Base-by-base conservation (phyloP, 2,888 invertebrate species). In the Malachius bipustulatus region DNA sequence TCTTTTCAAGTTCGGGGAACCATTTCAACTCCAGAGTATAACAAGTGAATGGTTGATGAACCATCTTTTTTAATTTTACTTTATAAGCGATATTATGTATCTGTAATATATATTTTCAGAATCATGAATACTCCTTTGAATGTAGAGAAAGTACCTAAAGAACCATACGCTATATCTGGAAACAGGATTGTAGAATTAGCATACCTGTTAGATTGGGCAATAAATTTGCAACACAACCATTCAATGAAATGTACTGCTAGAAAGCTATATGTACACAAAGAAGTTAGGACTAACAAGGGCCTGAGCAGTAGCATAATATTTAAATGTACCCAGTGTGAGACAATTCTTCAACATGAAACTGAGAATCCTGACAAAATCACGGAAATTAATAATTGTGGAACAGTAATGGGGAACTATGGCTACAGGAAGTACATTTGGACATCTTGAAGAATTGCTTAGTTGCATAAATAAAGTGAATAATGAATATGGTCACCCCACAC, bases 381-480 rank as follows among this genome's bases (percentile, higher is more conserved):
- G 15, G 40, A 40, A 2, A 9, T 33, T 2, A 34, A 39, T 13
- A 45, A 42, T 30, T 19, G 12, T 29, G 43, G 40, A 11, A 41
- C 41, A 27, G 42, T 44, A 24, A 13, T 46, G 41, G 38, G 39
- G 41, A 9, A 42, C 40, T 11, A 10, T 45, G 30, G 42, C 44
- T n/a, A 33, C 42, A n/a, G 44, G 42, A 16, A 39, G 35, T 28
- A 40, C 42, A 8, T 34, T 39, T 34, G 11, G 26, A 27, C 40
- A 44, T 34, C 11, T 41, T 15, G 28, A 8, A 4, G 44, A 46
- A 32, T 24, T 39, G 6, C 16, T 46, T 6, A 37, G 38, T 30
- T 40, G 35, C 8, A 40, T 45, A 36, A 36, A 45, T 36, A 37
- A n/a, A n/a, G n/a, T n/a, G n/a, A n/a, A n/a, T n/a, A n/a, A n/a